Conservation (phyloP, 2,113 vertebrate species). For the Terrapene triunguis region DNA sequence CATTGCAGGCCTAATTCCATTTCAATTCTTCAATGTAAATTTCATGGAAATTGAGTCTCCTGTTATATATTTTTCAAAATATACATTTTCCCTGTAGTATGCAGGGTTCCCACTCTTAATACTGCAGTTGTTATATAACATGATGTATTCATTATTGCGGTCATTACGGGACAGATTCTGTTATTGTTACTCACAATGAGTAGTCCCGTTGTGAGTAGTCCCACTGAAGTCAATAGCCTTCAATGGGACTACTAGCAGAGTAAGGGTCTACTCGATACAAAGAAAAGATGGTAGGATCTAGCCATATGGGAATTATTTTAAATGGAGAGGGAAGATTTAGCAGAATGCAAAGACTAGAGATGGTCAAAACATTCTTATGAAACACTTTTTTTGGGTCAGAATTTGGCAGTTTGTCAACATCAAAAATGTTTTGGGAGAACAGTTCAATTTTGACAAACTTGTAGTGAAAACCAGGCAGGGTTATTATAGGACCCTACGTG, state of each 20-base stretch:
- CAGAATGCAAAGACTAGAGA: not conserved
- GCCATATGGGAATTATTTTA: not conserved
- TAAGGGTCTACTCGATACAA: not conserved
- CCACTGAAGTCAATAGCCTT: not conserved
- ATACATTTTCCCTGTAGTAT: not conserved
- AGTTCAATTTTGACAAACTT: not conserved
- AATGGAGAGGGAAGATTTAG: not conserved
- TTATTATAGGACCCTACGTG: not conserved
- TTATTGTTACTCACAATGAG: not conserved
- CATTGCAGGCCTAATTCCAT: not conserved
- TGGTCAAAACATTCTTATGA: not conserved
- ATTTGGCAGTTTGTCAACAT: not conserved
- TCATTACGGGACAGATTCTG: not conserved
- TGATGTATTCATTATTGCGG: not conserved
- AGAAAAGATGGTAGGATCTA: not conserved
- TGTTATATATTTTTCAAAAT: not conserved
- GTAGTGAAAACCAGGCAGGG: not conserved
- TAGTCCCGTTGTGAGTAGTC: not conserved
- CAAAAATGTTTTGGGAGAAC: not conserved
- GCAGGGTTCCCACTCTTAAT: not conserved
- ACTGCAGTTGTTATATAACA: not conserved
- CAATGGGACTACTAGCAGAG: rapidly evolving
- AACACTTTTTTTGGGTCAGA: not conserved
- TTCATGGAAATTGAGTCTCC: not conserved
- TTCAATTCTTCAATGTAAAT: not conserved